Conservation (phyloP, 92 coral and sea anemone genomes). For the Porites cylindrica region DNA sequence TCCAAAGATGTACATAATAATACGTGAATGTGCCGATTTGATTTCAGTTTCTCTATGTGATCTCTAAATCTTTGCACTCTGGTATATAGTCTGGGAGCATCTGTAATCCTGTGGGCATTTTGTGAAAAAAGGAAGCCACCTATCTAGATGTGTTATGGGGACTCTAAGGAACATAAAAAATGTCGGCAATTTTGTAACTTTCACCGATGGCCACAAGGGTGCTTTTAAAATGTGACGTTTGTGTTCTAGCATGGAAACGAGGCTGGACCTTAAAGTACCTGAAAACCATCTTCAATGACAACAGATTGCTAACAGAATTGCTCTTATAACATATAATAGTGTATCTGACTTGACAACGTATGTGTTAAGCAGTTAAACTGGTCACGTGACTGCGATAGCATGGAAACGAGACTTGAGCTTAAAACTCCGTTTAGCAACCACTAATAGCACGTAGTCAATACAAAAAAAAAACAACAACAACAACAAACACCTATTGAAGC, state of each 20-base stretch:
- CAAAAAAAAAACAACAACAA: no score
- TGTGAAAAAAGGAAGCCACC: background rate
- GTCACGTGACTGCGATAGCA: conserved; percentile 21
- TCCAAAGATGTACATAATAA: background rate
- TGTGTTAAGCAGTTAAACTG: conserved; percentile 4
- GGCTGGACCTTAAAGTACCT: background rate
- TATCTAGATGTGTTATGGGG: conserved; percentile 31
- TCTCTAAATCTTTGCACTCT: no score
- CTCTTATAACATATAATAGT: no score
- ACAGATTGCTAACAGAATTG: no score
- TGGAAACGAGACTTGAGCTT: conserved; percentile 19
- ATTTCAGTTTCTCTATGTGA: no score
- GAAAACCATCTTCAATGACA: no score
- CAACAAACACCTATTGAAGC: no score
- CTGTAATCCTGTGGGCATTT: background rate
- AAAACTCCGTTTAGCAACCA: conserved; percentile 8
- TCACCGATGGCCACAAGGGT: conserved; percentile 27
- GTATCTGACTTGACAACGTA: no score
- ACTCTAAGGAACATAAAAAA: background rate
- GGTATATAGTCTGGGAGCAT: conserved; percentile 22
- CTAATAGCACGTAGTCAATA: no score
- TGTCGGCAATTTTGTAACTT: background rate
- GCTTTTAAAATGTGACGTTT: conserved; percentile 18
- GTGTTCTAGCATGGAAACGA: conserved; percentile 13
- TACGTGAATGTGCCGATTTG: no score